These are phyloP conservation scores for Phasia obesa DNA, from an alignment of 2,888 invertebrate species.

Conservation along the genomic window DNA sequence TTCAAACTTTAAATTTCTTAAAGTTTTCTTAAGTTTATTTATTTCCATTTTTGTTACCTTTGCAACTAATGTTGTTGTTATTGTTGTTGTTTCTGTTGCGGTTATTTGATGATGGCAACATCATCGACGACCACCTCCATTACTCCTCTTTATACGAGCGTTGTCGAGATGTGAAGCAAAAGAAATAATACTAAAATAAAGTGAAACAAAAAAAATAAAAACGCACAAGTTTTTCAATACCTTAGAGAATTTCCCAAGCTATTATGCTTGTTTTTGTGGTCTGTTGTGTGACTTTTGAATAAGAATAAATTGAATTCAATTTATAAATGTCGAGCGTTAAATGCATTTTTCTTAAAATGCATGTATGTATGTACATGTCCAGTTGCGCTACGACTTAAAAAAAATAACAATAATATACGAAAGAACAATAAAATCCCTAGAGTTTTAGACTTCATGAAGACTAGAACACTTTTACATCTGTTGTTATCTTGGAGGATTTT, in stretches of 20 bases:
- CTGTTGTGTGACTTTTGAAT: slow-evolving; percentile 67
- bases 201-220: slow-evolving; percentile 21
- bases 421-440: slow-evolving; percentile 67
- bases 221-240: slow-evolving; percentile 62
- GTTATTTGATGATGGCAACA: slow-evolving; percentile 57
- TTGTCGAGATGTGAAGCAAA: slow-evolving; percentile 46
- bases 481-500: slow-evolving; percentile 58
- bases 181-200: slow-evolving; percentile 55
- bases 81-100: slow-evolving; percentile 25
- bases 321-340: slow-evolving; percentile 80
- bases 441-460: slow-evolving; percentile 62
- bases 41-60: slow-evolving; percentile 23
- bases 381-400: slow-evolving; percentile 37
- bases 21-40: slow-evolving; percentile 55
- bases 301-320: slow-evolving; percentile 81
- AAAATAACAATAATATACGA: slow-evolving; percentile 11
- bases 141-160: slow-evolving; percentile 49
- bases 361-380: slow-evolving; percentile 57
- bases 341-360: slow-evolving; percentile 69
- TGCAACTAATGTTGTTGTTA: slow-evolving; percentile 5
- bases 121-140: slow-evolving; percentile 62
- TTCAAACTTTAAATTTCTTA: slow-evolving; percentile 64
- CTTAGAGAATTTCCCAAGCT: slow-evolving; percentile 68
- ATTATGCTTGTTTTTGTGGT: slow-evolving; percentile 57
- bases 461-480: slow-evolving; percentile 66